Base-by-base conservation (phyloP, 1,140 invertebrate genomes). In the Anadara kagoshimensis region DNA sequence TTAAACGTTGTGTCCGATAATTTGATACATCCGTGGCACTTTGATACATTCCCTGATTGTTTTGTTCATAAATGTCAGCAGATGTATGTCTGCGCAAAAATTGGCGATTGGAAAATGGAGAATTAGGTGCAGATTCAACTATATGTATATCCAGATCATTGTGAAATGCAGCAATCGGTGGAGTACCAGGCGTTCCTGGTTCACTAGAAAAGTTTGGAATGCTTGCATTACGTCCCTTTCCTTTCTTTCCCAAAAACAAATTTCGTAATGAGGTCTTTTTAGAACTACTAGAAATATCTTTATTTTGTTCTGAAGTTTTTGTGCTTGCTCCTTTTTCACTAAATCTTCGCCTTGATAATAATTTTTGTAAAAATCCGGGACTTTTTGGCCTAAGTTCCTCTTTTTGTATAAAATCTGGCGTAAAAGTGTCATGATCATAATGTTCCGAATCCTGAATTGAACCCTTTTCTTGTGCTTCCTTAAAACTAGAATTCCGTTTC, bases 101-200 rank as follows among this genome's bases (percentile, higher is more conserved):
- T 43, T 70, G 61, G 18, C 53, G 58, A 78, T 51, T 73, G 29
- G 71, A 71, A 71, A 68, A 81, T 18, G 81, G 81, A n/a, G 83
- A 83, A 22, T 70, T 73, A 12, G 81, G 78, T 16, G 79, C 73
- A 44, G 81, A 81, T 29, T 76, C 78, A 14, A 83, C 68, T 56
- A 78, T 73, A 22, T 78, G 81, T 51, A 84, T 86, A 54, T 86
- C 84, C 56, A 82, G 75, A 47, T 80, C 78, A 65, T 73, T 75
- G n/a, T 83, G 73, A 73, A 84, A 86, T n/a, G 75, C 74, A 29
- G 81, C 83, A 36, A 84, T 73, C 12, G 82, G 84, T 12, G 81
- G 84, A 63, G 73, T 81, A 20, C 58, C 56, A 12, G 74, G 73
- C 36, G 82, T 76, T 22, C 51, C 61, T 14, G 53, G 63, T 59